phyloP scores from a whole-genome alignment of 2,888 invertebrate species.

The Phengaris arion region DNA sequence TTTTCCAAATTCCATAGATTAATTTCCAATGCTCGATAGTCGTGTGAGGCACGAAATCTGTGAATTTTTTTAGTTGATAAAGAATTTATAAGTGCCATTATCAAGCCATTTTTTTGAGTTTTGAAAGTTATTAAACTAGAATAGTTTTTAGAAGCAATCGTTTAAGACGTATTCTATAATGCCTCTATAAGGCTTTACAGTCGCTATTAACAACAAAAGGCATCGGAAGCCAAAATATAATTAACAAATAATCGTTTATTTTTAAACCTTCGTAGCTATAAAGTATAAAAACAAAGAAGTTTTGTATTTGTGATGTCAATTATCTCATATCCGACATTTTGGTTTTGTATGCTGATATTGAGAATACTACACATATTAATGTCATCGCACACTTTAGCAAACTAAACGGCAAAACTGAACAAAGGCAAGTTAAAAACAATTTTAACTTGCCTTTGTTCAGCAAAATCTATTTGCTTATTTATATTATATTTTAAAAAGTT shows the following conservation, averaged over 20 bases:
- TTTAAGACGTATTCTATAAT: background rate
- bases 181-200: background rate
- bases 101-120: background rate
- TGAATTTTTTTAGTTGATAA: too few species aligned
- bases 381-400: background rate
- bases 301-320: background rate
- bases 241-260: background rate
- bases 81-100: background rate
- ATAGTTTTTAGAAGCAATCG: background rate
- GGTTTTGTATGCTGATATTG: background rate
- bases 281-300: background rate
- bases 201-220: background rate
- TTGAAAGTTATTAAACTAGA: background rate
- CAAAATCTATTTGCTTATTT: too few species aligned
- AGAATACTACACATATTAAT: background rate
- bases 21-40: too few species aligned
- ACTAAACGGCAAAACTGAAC: background rate
- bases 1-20: too few species aligned
- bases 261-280: background rate
- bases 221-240: background rate
- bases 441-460: too few species aligned
- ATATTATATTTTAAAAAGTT: too few species aligned
- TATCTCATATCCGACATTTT: constrained; percentile 14
- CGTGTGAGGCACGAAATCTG: too few species aligned
- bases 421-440: background rate